Conservation (phyloP, 2,113 vertebrate species). For the Istiophorus platypterus region DNA sequence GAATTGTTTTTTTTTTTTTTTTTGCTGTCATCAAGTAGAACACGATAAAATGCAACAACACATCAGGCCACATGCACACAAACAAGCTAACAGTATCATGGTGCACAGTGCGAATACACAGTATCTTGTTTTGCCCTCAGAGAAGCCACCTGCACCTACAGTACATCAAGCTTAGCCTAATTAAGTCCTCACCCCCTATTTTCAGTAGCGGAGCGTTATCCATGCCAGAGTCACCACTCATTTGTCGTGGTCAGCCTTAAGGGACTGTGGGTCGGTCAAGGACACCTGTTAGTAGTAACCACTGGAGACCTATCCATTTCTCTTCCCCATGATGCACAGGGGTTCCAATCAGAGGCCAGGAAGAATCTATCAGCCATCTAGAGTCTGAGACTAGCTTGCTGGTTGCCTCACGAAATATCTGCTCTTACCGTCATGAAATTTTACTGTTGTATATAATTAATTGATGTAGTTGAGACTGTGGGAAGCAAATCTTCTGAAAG, state of each 20-base stretch:
- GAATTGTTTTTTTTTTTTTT: neutral
- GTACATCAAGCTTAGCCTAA: slow-evolving; percentile 15
- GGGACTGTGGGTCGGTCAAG: slow-evolving; percentile 63
- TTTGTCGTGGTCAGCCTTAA: slow-evolving; percentile 56
- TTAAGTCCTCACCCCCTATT: slow-evolving; percentile 36
- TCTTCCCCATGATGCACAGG: slow-evolving; percentile 35
- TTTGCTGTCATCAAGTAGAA: neutral
- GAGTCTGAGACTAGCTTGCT: slow-evolving; percentile 1
- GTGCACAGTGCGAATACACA: neutral
- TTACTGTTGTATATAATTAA: slow-evolving; percentile 34
- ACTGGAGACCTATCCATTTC: slow-evolving; percentile 59
- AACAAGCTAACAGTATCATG: neutral
- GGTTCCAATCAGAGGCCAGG: slow-evolving; percentile 37
- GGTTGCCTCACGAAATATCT: neutral
- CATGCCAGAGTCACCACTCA: slow-evolving; percentile 36
- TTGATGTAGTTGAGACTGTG: slow-evolving; percentile 23
- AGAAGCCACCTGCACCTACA: slow-evolving; percentile 25
- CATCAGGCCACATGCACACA: neutral
- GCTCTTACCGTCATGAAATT: neutral
- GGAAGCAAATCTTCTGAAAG: neutral
- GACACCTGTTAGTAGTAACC: slow-evolving; percentile 67
- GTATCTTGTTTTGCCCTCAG: slow-evolving; percentile 6
- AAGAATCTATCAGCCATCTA: slow-evolving; percentile 14
- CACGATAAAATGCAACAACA: neutral
- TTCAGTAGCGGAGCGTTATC: slow-evolving; percentile 32